These are phyloP conservation scores for Stegophylla sp. DNA, from an alignment of 2,888 invertebrate species.

Conservation along the genomic window DNA sequence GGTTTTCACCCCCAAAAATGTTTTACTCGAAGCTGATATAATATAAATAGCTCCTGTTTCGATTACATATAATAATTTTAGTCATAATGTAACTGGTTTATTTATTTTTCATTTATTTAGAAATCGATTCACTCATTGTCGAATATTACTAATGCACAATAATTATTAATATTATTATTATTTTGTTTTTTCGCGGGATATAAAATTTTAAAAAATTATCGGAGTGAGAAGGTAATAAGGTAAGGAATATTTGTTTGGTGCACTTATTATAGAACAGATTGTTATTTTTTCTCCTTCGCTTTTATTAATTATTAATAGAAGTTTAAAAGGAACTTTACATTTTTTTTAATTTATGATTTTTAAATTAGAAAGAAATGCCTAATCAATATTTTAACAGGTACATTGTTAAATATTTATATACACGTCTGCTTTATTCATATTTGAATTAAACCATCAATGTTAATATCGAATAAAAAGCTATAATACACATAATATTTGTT, in stretches of 20 bases:
- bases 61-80: too few species aligned
- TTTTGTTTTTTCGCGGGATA: too few species aligned
- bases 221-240: too few species aligned
- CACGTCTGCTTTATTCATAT: neutral
- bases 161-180: too few species aligned
- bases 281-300: neutral
- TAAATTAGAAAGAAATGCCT: neutral
- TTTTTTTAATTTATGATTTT: neutral
- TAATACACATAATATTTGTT: neutral
- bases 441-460: neutral
- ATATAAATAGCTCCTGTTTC: too few species aligned
- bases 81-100: too few species aligned
- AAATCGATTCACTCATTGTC: too few species aligned
- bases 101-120: too few species aligned
- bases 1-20: constrained; percentile 4
- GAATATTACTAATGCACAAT: too few species aligned
- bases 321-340: neutral
- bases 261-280: neutral
- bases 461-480: neutral
- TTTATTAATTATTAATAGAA: neutral
- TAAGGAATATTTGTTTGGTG: neutral
- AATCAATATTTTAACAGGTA: neutral
- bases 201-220: too few species aligned
- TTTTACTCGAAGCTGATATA: neutral
- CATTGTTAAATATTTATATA: neutral